Conservation (phyloP, 2,888 invertebrate genomes). For the Acanthosepion esculentum region DNA sequence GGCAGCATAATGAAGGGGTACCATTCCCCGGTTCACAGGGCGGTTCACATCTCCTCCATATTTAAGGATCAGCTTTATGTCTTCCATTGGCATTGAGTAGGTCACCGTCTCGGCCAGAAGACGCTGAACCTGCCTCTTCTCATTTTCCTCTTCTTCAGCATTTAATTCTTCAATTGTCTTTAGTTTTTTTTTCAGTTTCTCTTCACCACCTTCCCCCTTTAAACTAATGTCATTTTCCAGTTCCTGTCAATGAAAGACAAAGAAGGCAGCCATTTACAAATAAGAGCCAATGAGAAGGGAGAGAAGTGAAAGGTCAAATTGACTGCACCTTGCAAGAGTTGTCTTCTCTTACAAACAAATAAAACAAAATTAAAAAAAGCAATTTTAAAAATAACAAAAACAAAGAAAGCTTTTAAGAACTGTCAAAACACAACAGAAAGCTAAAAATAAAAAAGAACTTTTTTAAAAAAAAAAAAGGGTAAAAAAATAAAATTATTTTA, state of each 20-base stretch:
- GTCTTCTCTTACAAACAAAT: neutral
- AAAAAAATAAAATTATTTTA: neutral
- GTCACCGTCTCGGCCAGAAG: constrained; percentile 93
- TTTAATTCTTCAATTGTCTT: neutral
- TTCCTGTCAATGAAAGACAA: neutral
- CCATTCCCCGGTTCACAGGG: constrained; percentile 88
- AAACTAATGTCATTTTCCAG: neutral
- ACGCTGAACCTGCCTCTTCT: constrained; percentile 80
- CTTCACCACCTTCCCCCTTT: neutral
- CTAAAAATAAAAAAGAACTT: neutral
- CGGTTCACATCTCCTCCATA: constrained; percentile 85
- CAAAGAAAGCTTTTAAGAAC: too few relatives aligned
- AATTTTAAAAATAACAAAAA: neutral
- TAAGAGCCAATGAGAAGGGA: neutral
- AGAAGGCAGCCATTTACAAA: constrained; percentile 2
- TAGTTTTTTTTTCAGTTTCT: neutral
- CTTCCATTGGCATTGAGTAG: constrained; percentile 88
- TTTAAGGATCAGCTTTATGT: constrained; percentile 87
- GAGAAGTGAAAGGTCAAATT: neutral
- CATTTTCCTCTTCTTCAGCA: constrained; percentile 35
- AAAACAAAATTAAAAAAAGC: neutral
- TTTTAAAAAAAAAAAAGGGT: neutral
- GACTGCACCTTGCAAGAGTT: neutral
- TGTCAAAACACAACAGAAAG: neutral
- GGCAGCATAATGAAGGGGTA: constrained; percentile 93